Evolutionary conservation across 1,140 invertebrate species (phyloP).

Genomic region (Sminthurinus signatus): DNA sequence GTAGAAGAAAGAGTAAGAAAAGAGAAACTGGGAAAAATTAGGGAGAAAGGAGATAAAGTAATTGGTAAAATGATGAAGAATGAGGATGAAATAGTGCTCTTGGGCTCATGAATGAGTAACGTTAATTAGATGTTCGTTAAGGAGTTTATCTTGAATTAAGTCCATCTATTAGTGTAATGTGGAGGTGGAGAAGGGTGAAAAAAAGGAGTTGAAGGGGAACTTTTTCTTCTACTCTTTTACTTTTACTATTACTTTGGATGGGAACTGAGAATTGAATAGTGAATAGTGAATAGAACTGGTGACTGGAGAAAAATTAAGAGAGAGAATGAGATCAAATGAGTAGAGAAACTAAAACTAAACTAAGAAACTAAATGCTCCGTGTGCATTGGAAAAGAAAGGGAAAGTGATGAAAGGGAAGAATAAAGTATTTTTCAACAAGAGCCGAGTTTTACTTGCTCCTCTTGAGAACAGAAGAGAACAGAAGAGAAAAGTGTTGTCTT

Average conservation of each 20-base stretch:
- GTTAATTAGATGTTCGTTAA: conserved; percentile 17
- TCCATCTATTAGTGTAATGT: conserved; percentile 4
- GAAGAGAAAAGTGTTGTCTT: no score
- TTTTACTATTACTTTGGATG: no score
- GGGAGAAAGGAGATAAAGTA: neutral
- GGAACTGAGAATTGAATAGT: no score
- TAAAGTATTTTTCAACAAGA: no score
- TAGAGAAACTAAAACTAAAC: no score
- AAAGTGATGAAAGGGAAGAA: no score
- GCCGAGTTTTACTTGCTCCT: no score
- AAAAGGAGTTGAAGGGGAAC: conserved; percentile 4
- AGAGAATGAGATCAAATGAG: neutral
- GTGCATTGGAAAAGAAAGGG: neutral
- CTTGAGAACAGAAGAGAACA: no score
- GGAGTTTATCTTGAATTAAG: conserved; percentile 9
- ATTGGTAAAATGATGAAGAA: neutral
- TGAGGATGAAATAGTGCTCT: conserved; percentile 3
- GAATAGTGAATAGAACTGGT: no score
- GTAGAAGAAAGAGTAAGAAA: neutral
- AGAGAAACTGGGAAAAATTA: no score
- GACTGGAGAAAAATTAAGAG: neutral
- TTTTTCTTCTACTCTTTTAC: no score
- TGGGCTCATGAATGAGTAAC: neutral
- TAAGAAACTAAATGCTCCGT: no score
- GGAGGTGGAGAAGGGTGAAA: neutral